These are phyloP conservation scores for Cheilosia vernalis DNA, from an alignment of 2,888 invertebrate genomes.

Conservation along the genomic window DNA sequence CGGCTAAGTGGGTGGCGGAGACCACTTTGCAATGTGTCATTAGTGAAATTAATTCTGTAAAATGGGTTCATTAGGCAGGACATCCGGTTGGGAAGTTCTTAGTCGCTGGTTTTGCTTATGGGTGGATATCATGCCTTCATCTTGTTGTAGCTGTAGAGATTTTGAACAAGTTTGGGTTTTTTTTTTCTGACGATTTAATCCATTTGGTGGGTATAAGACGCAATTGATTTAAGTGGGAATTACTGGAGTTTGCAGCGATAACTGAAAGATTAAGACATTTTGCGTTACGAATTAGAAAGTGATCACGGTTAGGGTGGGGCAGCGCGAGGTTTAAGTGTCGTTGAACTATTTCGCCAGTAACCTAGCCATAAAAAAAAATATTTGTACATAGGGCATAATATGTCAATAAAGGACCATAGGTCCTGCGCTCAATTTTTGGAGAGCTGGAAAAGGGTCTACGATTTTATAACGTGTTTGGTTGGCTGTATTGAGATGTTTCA, in stretches of 20 bases:
- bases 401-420: too few relatives aligned
- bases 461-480: too few relatives aligned
- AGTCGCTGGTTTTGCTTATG: constrained; percentile 19
- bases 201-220: constrained; percentile 11
- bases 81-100: constrained; percentile 51
- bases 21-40: constrained; percentile 58
- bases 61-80: constrained; percentile 68
- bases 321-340: too few relatives aligned
- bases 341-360: too few relatives aligned
- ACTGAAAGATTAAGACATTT: constrained; percentile 1
- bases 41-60: constrained; percentile 69
- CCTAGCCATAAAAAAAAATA: too few relatives aligned
- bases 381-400: too few relatives aligned
- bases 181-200: constrained; percentile 52
- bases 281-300: too few relatives aligned
- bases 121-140: background rate
- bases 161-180: constrained; percentile 3
- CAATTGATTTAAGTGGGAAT: constrained; percentile 46
- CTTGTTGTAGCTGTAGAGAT: constrained; percentile 15
- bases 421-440: too few relatives aligned
- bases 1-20: background rate
- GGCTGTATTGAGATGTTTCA: too few relatives aligned
- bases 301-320: too few relatives aligned
- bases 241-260: too few relatives aligned
- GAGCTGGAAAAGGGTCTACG: too few relatives aligned